phyloP scores from a whole-genome alignment of 2,888 invertebrate genomes.

The Alloscopus bannaensis region DNA sequence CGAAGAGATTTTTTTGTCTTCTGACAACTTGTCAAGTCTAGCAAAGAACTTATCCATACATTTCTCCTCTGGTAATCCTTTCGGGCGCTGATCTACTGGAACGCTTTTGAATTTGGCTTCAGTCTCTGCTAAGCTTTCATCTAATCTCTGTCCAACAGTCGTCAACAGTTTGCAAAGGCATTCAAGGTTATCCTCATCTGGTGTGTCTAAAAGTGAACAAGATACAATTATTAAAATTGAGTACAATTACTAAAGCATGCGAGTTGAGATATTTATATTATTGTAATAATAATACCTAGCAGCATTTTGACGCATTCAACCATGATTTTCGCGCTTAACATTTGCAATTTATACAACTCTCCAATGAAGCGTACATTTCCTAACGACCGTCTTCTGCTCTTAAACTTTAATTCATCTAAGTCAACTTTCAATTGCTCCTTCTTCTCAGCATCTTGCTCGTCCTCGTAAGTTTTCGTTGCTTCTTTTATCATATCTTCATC shows the following conservation, averaged over 20 bases:
- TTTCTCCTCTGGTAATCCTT: slow-evolving; percentile 69
- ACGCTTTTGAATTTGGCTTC: slow-evolving; percentile 51
- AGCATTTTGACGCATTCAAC: slow-evolving; percentile 87
- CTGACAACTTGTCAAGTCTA: slow-evolving; percentile 83
- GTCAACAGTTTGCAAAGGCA: slow-evolving; percentile 93
- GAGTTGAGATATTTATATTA: too few relatives aligned
- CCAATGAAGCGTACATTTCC: slow-evolving; percentile 80
- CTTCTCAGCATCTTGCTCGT: slow-evolving; percentile 77
- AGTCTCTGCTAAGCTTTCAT: slow-evolving; percentile 75
- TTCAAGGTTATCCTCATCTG: slow-evolving; percentile 92
- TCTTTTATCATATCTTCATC: slow-evolving; percentile 80
- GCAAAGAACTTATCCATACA: slow-evolving; percentile 79
- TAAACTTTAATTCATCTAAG: slow-evolving; percentile 64
- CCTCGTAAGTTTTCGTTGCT: slow-evolving; percentile 79
- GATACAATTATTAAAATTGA: not conserved
- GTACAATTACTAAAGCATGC: not conserved
- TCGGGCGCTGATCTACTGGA: slow-evolving; percentile 52
- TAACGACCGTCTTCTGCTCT: slow-evolving; percentile 68
- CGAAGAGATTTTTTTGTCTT: slow-evolving; percentile 77
- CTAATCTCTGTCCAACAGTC: slow-evolving; percentile 92
- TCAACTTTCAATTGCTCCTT: slow-evolving; percentile 74
- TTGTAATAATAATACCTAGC: slow-evolving; percentile 80
- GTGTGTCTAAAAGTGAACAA: slow-evolving; percentile 54
- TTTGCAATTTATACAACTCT: slow-evolving; percentile 93
- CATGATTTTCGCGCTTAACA: slow-evolving; percentile 93